phyloP scores from a whole-genome alignment of 2,113 vertebrate genomes.

The Tetraodon nigroviridis region DNA sequence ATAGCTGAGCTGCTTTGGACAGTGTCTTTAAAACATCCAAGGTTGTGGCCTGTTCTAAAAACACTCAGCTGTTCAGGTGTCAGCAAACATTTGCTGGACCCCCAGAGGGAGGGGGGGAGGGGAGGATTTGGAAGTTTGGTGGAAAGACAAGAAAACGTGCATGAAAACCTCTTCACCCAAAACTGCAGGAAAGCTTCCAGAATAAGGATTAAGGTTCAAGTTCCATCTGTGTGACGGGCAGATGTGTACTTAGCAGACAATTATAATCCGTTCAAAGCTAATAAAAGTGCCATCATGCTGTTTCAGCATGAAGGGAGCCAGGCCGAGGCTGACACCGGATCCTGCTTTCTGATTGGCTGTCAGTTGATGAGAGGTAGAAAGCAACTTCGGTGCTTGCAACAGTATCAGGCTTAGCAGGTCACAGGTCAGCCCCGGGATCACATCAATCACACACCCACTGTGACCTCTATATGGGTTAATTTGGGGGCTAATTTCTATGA shows the following conservation, averaged over 20 bases:
- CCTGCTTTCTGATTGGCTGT: constrained; percentile 46
- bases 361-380: constrained; percentile 44
- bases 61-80: constrained; percentile 56
- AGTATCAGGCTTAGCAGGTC: constrained; percentile 54
- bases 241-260: constrained; percentile 70
- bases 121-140: constrained; percentile 61
- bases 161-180: constrained; percentile 70
- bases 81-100: constrained; percentile 59
- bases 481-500: constrained; percentile 54
- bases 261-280: constrained; percentile 71
- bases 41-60: constrained; percentile 60
- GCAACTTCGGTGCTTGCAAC: constrained; percentile 42
- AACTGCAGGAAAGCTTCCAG: constrained; percentile 63
- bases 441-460: constrained; percentile 54
- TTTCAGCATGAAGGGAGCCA: constrained; percentile 46
- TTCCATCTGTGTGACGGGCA: constrained; percentile 70
- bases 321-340: constrained; percentile 23
- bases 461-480: constrained; percentile 38
- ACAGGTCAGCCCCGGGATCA: constrained; percentile 42
- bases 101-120: constrained; percentile 35
- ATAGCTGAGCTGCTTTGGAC: constrained; percentile 61
- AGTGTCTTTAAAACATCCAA: constrained; percentile 66
- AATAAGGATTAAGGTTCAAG: constrained; percentile 68
- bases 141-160: constrained; percentile 53
- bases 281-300: constrained; percentile 66